Evolutionary conservation across 2,888 invertebrate species (phyloP).

Genomic region (Polydrusus tereticollis): DNA sequence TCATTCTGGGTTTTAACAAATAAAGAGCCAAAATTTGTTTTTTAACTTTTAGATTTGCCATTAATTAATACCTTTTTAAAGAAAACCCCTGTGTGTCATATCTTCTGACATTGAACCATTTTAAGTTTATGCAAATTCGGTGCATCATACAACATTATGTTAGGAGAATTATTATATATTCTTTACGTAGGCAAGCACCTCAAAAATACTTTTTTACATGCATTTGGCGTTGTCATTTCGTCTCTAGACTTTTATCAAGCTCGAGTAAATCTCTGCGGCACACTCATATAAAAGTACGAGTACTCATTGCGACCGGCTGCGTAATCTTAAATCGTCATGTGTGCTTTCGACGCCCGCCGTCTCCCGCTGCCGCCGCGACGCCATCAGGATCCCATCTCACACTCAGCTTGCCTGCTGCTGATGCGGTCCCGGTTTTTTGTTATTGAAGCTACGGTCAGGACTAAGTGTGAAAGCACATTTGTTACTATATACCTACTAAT

Average conservation of each 20-base stretch:
- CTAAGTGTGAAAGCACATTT: background rate
- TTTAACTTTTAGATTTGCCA: too few relatives aligned
- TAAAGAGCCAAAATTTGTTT: too few relatives aligned
- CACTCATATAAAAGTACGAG: background rate
- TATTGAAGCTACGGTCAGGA: constrained; percentile 25
- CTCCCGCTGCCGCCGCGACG: constrained; percentile 24
- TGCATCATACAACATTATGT: too few relatives aligned
- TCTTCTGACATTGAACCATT: too few relatives aligned
- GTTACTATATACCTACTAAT: background rate
- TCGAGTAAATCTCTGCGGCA: background rate
- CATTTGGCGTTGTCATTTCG: background rate
- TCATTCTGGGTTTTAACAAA: too few relatives aligned
- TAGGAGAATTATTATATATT: too few relatives aligned
- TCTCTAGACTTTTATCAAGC: background rate
- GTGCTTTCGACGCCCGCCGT: constrained; percentile 45
- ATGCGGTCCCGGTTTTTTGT: constrained; percentile 28
- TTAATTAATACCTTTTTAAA: too few relatives aligned
- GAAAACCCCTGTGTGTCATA: too few relatives aligned
- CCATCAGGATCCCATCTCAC: constrained; percentile 34
- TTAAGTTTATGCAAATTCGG: too few relatives aligned
- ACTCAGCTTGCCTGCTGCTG: constrained; percentile 40
- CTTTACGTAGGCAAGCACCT: too few relatives aligned
- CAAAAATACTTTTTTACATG: too few relatives aligned
- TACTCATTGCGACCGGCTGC: constrained; percentile 12
- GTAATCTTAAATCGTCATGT: constrained; percentile 38